Base-by-base conservation (phyloP, 2,888 invertebrate genomes). In the Scaeva pyrastri region DNA sequence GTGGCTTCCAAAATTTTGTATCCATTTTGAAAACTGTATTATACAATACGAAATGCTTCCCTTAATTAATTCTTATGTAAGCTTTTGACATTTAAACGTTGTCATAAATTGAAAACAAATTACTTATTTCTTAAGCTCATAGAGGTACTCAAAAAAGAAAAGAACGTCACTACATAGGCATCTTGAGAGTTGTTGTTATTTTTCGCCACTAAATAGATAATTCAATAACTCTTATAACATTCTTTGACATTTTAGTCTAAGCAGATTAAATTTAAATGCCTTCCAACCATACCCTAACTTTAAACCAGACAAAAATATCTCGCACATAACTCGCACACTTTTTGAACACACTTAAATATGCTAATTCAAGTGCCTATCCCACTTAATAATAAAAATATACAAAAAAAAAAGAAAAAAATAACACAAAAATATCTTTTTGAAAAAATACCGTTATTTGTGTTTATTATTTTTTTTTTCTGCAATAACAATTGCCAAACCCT, bases 401-500 rank as follows among this genome's bases (percentile, higher is more conserved):
- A 58, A 50, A 74, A 5, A 19, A 21, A 10, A 21, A 50, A 50
- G 1, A 21, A 10, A 31, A 70, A 26, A 10, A 39, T 52, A 21
- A 23, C 52, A 60, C 2, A 36, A 10, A 19, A 11, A 11, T 16
- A 62, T 62, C 60, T 62, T 26, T 62, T 52, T 14, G 43, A 23
- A 50, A 19, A 58, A 14, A n/a, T 70, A 70, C 23, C 23, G 52
- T 12, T 19, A 19, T 39, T 19, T 21, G 7, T 19, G 36, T 55
- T 11, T n/a, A n/a, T n/a, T n/a, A n/a, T n/a, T 55, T 23, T 55
- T 26, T 78, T 71, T 66, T n/a, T 58, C 41, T 31, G 50, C 50
- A 75, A 70, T 80, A 71, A 81, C 81, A 75, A 81, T 81, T 50
- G 76, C 76, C 81, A 71, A 81, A 50, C 81, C 81, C 75, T 81